These are phyloP conservation scores for Amiota mariae DNA, from an alignment of 2,888 invertebrate species.

Conservation along the genomic window DNA sequence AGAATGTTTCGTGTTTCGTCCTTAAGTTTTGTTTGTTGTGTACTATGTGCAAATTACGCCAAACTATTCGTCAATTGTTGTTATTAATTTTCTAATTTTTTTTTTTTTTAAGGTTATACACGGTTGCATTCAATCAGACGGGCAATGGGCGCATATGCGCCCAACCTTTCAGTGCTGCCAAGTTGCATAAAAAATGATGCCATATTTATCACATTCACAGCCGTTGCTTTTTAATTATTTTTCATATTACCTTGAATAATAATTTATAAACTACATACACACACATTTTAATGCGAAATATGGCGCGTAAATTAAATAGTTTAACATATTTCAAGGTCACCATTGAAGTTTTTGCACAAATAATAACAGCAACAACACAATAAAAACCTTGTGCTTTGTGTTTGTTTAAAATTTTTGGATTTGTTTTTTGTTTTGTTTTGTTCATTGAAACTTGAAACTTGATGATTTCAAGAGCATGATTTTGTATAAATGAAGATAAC, in stretches of 20 bases:
- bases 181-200: no score
- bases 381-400: neutral
- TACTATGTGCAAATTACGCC: constrained; percentile 32
- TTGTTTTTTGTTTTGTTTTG: constrained; percentile 38
- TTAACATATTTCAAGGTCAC: constrained; percentile 16
- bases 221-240: no score
- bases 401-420: neutral
- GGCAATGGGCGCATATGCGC: neutral
- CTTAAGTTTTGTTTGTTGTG: no score
- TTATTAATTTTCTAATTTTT: constrained; percentile 45
- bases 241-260: no score
- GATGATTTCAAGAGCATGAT: no score
- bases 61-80: constrained; percentile 47
- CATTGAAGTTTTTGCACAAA: neutral
- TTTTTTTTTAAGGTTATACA: constrained; percentile 1
- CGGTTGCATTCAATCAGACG: neutral
- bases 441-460: constrained; percentile 22
- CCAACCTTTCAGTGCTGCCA: neutral
- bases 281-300: neutral
- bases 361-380: neutral
- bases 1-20: no score
- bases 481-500: no score
- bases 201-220: no score
- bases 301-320: constrained; percentile 7
- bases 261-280: no score